Evolutionary conservation across 2,888 invertebrate genomes (phyloP).

Genomic region (Sphaerolaimus hirsutus): DNA sequence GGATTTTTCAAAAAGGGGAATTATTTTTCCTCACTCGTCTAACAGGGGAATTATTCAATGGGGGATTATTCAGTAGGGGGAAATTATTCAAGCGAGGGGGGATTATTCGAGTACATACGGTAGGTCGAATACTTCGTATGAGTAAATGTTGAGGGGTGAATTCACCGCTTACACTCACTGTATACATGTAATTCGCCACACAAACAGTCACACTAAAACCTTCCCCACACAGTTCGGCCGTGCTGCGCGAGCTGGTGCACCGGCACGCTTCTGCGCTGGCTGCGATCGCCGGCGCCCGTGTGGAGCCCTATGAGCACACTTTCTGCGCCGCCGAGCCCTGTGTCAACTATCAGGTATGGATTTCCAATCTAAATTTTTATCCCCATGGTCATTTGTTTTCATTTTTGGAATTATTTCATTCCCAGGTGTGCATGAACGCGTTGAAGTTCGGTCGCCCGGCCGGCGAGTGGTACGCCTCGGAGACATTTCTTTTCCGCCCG

Average conservation of each 20-base stretch:
- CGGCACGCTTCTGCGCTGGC: constrained; percentile 63
- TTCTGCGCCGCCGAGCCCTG: constrained; percentile 83
- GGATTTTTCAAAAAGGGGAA: too few species aligned
- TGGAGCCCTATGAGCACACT: constrained; percentile 84
- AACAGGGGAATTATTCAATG: too few species aligned
- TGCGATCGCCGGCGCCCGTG: constrained; percentile 47
- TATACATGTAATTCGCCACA: too few species aligned
- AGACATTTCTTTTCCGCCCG: constrained; percentile 67
- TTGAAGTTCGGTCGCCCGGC: constrained; percentile 60
- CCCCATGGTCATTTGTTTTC: too few species aligned
- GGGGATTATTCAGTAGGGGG: too few species aligned
- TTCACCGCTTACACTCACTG: too few species aligned
- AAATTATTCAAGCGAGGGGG: too few species aligned
- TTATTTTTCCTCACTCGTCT: too few species aligned
- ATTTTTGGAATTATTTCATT: background rate
- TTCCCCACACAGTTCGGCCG: constrained; percentile 57
- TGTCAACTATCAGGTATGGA: constrained; percentile 59
- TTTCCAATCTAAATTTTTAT: too few species aligned
- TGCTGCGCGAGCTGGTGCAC: constrained; percentile 74
- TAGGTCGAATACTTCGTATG: too few species aligned
- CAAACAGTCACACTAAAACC: background rate
- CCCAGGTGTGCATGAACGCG: constrained; percentile 52
- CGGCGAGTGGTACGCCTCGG: constrained; percentile 61
- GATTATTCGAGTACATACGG: too few species aligned
- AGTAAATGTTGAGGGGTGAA: too few species aligned